Conservation (phyloP, 2,888 invertebrate genomes). For the Hypomecis atomaria region DNA sequence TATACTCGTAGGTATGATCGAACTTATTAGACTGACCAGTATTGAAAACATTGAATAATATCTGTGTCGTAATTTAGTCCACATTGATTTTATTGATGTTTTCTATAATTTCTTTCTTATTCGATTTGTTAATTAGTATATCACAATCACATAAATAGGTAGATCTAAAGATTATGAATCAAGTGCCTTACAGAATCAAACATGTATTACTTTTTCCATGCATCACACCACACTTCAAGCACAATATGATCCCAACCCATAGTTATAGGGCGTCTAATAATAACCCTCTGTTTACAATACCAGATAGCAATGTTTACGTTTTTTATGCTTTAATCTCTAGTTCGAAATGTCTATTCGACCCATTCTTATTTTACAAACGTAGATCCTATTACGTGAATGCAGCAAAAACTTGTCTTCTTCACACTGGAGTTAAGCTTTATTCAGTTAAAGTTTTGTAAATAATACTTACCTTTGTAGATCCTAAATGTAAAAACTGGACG, state of each 20-base stretch:
- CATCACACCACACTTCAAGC: constrained; percentile 54
- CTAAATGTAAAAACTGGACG: not conserved
- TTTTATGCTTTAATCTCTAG: constrained; percentile 60
- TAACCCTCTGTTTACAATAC: constrained; percentile 72
- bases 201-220: constrained; percentile 36
- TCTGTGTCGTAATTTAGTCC: not conserved
- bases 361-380: constrained; percentile 19
- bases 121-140: not conserved
- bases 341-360: constrained; percentile 16
- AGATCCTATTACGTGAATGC: constrained; percentile 8
- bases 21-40: not conserved
- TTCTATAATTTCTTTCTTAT: not conserved
- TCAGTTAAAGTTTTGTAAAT: not conserved
- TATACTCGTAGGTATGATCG: too few relatives aligned
- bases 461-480: not conserved
- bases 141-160: not conserved
- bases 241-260: constrained; percentile 61
- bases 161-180: not conserved
- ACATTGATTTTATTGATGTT: not conserved
- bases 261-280: constrained; percentile 66
- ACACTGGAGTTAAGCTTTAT: too few relatives aligned
- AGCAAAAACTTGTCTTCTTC: not conserved
- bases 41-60: not conserved
- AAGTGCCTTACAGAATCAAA: not conserved
- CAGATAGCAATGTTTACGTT: constrained; percentile 76